These are phyloP conservation scores for Temnothorax longispinosus DNA, from an alignment of 1,140 invertebrate species.

Conservation along the genomic window DNA sequence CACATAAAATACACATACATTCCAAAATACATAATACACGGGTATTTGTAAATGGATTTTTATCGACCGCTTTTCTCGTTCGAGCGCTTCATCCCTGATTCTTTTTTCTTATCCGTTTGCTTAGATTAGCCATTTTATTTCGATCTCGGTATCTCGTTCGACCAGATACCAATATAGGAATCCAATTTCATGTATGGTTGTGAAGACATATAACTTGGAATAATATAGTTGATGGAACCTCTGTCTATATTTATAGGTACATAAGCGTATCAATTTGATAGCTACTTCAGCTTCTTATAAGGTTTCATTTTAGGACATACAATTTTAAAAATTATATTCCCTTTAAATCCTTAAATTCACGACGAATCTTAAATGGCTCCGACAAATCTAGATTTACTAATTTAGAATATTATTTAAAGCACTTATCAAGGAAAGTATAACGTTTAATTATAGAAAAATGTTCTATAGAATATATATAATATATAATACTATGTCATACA, in stretches of 20 bases:
- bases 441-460: not conserved
- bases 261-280: not conserved
- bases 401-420: slow-evolving; percentile 1
- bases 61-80: not conserved
- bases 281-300: not conserved
- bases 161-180: not conserved
- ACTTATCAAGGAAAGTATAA: not conserved
- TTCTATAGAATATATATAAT: not conserved
- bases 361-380: not conserved
- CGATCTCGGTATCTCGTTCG: not conserved
- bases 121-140: slow-evolving; percentile 11
- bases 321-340: not conserved
- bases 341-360: not conserved
- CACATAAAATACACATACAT: not conserved
- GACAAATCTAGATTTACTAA: not conserved
- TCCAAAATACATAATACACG: not conserved
- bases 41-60: not conserved
- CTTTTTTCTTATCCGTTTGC: not conserved
- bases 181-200: not conserved
- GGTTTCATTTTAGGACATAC: not conserved
- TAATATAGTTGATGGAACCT: not conserved
- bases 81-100: no score
- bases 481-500: no score
- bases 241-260: not conserved
- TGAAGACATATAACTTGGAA: not conserved